Evolutionary conservation across 1,140 invertebrate species (phyloP).

Genomic region (Calephelis virginiensis): DNA sequence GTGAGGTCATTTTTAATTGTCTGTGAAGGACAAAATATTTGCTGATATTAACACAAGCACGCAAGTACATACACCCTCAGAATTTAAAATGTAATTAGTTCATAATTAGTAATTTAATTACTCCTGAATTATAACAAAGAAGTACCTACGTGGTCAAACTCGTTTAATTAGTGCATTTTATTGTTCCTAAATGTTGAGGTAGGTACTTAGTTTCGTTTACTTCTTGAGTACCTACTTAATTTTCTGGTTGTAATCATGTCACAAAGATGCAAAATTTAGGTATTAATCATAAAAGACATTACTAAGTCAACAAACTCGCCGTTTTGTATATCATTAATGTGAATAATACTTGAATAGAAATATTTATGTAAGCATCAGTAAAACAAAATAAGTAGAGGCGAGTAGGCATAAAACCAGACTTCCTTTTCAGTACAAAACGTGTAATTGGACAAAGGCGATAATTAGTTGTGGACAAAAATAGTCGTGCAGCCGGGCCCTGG

Average conservation of each 20-base stretch:
- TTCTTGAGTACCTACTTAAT: neutral
- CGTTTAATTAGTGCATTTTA: conserved; percentile 9
- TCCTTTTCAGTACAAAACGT: conserved; percentile 61
- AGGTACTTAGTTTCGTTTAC: conserved; percentile 1
- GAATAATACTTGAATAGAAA: neutral
- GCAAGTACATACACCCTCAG: neutral
- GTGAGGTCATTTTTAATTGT: conserved; percentile 12
- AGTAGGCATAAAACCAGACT: conserved; percentile 56
- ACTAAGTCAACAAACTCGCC: neutral
- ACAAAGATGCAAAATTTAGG: neutral
- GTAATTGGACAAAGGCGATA: conserved; percentile 70
- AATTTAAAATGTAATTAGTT: conserved; percentile 13
- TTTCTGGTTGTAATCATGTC: neutral
- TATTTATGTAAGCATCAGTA: neutral
- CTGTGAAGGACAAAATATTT: conserved; percentile 5
- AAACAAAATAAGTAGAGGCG: neutral
- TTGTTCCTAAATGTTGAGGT: conserved; percentile 3
- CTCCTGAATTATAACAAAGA: neutral
- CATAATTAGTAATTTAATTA: conserved; percentile 12
- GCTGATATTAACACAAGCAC: neutral
- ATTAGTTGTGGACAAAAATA: conserved; percentile 75
- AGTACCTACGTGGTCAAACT: neutral
- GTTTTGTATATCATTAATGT: neutral
- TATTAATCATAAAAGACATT: conserved; percentile 1
- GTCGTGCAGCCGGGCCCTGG: conserved; percentile 71